Percentiles rank a stretch among this genome's conserved stretches.
Evolutionary conservation across 1,140 invertebrate species (phyloP).

Genomic region (Drosophila nikananu): DNA sequence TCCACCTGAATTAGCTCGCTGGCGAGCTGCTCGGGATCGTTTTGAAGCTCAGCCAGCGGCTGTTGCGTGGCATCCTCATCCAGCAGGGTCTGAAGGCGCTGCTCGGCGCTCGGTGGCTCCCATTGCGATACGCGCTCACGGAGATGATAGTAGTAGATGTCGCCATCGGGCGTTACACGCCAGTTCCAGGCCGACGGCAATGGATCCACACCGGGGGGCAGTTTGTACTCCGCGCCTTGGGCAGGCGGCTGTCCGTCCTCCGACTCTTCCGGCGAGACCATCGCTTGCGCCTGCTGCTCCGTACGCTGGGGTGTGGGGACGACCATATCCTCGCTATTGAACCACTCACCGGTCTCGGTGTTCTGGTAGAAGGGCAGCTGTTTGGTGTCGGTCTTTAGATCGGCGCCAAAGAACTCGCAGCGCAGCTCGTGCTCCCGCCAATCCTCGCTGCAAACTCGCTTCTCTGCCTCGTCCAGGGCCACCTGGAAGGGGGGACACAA

Average conservation of each 20-base stretch:
- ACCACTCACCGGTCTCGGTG: slow-evolving; percentile 88
- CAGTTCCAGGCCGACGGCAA: slow-evolving; percentile 95
- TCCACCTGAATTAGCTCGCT: slow-evolving; percentile 48
- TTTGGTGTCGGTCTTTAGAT: slow-evolving; percentile 87
- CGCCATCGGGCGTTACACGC: slow-evolving; percentile 91
- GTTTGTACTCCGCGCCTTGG: slow-evolving; percentile 62
- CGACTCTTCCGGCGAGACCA: slow-evolving; percentile 70
- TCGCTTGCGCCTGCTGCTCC: slow-evolving; percentile 75
- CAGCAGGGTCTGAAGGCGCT: slow-evolving; percentile 65
- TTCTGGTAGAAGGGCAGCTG: slow-evolving; percentile 88
- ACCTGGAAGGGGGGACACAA: slow-evolving; percentile 85
- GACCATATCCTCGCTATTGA: slow-evolving; percentile 73
- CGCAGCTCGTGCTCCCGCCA: slow-evolving; percentile 88
- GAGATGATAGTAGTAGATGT: slow-evolving; percentile 96
- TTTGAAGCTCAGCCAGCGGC: slow-evolving; percentile 34
- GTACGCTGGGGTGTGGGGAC: slow-evolving; percentile 85
- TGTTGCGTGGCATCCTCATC: slow-evolving; percentile 34
- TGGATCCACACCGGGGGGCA: slow-evolving; percentile 87
- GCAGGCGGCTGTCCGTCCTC: slow-evolving; percentile 42
- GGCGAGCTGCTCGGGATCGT: slow-evolving; percentile 33
- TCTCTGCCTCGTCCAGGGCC: slow-evolving; percentile 89
- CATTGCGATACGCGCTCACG: slow-evolving; percentile 94
- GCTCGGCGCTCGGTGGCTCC: slow-evolving; percentile 89
- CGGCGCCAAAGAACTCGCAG: slow-evolving; percentile 87
- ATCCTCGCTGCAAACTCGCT: slow-evolving; percentile 87